A percentile compares a stretch with the other conserved stretches of the same genome.
Evolutionary conservation across 1,140 invertebrate genomes (phyloP).

Genomic region (Drosophila bocqueti): DNA sequence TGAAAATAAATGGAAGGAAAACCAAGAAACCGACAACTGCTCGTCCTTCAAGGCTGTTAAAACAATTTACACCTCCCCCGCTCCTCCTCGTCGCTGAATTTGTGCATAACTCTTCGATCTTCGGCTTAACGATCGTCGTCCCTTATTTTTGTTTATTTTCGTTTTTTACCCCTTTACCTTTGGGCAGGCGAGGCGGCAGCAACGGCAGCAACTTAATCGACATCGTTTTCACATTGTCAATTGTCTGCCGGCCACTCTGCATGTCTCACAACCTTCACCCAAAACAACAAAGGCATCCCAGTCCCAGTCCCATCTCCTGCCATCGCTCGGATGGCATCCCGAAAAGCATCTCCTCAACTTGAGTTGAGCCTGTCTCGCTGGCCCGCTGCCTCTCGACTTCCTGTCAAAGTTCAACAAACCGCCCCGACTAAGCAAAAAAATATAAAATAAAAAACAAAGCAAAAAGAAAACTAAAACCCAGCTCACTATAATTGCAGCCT

Average conservation of each 20-base stretch:
- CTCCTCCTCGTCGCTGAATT: neutral
- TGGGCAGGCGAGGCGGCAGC: constrained; percentile 34
- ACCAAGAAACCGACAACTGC: constrained; percentile 43
- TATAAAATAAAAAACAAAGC: constrained; percentile 5
- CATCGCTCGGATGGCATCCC: constrained; percentile 28
- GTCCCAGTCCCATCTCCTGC: neutral
- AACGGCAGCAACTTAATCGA: constrained; percentile 80
- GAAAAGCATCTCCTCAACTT: constrained; percentile 59
- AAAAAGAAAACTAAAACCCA: constrained; percentile 26
- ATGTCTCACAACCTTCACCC: constrained; percentile 76
- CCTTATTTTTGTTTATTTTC: constrained; percentile 34
- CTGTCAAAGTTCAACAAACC: constrained; percentile 82
- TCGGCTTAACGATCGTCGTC: constrained; percentile 60
- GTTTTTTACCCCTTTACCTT: constrained; percentile 7
- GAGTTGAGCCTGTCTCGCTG: constrained; percentile 59
- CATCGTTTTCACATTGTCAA: constrained; percentile 82
- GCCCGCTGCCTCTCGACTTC: constrained; percentile 72
- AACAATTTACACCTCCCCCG: constrained; percentile 73
- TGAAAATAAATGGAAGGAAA: constrained; percentile 30
- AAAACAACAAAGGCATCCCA: constrained; percentile 38
- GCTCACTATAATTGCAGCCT: constrained; percentile 75
- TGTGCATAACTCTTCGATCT: constrained; percentile 72
- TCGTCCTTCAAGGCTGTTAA: constrained; percentile 81
- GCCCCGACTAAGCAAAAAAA: constrained; percentile 65
- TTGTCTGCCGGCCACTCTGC: constrained; percentile 77